Evolutionary conservation across 2,888 invertebrate species (phyloP).

Genomic region (Trilocha varians): DNA sequence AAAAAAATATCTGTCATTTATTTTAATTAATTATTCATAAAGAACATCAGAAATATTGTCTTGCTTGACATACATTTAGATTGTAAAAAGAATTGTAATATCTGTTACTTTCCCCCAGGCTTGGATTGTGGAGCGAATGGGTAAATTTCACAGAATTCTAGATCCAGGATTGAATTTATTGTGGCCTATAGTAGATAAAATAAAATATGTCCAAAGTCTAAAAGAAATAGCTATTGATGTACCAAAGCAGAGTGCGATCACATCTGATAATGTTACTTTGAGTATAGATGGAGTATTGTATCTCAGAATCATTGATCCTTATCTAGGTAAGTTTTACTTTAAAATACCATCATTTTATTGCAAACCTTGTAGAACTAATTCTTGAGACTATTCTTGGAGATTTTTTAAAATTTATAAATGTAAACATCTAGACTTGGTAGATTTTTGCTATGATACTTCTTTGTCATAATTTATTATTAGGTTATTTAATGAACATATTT

Average conservation of each 20-base stretch:
- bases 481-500: too few species aligned
- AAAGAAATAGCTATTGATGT: constrained; percentile 99
- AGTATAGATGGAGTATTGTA: constrained; percentile 98
- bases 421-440: too few species aligned
- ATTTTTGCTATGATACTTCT: constrained; percentile 5
- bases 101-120: too few species aligned
- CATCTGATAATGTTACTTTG: constrained; percentile 96
- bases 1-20: too few species aligned
- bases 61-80: neutral
- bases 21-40: too few species aligned
- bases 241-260: constrained; percentile 98
- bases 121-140: constrained; percentile 99
- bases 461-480: too few species aligned
- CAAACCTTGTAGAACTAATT: neutral
- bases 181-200: constrained; percentile 91
- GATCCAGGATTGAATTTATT: constrained; percentile 96
- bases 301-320: constrained; percentile 93
- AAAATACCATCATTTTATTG: neutral
- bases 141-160: constrained; percentile 93
- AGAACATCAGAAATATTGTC: too few species aligned
- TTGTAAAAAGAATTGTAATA: constrained; percentile 20
- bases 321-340: constrained; percentile 75
- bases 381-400: too few species aligned
- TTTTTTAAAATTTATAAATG: too few species aligned
- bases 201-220: constrained; percentile 97